These are phyloP conservation scores for Spermophilus dauricus DNA, from an alignment of 2,113 vertebrate genomes.

Conservation along the genomic window DNA sequence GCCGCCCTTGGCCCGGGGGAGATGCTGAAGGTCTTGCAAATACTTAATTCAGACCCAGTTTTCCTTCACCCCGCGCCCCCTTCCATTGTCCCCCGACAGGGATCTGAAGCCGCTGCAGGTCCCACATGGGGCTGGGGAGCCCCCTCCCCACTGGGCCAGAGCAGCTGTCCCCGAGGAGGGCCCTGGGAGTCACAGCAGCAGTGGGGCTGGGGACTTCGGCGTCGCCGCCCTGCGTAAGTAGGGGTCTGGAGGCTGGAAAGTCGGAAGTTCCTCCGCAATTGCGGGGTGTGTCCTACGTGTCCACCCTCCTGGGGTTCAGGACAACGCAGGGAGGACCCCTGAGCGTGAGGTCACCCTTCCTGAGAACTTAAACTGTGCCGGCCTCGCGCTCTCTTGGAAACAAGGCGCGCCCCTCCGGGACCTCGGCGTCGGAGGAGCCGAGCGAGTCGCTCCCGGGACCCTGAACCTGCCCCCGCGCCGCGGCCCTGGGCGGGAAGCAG, in stretches of 20 bases:
- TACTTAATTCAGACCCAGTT: background rate
- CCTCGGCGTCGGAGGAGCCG: background rate
- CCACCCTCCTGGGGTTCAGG: background rate
- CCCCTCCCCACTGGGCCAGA: background rate
- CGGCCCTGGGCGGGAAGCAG: background rate
- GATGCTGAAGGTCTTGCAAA: background rate
- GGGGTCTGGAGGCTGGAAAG: background rate
- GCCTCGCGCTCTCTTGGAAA: background rate
- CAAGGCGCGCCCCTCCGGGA: background rate
- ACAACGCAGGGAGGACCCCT: background rate
- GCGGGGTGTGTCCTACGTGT: background rate
- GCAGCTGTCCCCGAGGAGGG: background rate
- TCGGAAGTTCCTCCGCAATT: background rate
- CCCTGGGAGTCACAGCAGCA: no score
- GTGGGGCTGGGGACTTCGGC: background rate
- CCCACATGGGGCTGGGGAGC: background rate
- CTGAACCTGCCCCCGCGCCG: background rate
- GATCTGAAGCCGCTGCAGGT: background rate
- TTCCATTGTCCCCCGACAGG: accelerated
- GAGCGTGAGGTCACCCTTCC: background rate
- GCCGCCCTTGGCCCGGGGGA: no score
- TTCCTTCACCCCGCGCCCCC: accelerated
- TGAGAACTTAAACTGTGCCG: background rate
- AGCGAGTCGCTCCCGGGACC: background rate
- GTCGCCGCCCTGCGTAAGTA: accelerated